phyloP scores from a whole-genome alignment of 1,140 invertebrate genomes.

The Drosophila tsacasi region DNA sequence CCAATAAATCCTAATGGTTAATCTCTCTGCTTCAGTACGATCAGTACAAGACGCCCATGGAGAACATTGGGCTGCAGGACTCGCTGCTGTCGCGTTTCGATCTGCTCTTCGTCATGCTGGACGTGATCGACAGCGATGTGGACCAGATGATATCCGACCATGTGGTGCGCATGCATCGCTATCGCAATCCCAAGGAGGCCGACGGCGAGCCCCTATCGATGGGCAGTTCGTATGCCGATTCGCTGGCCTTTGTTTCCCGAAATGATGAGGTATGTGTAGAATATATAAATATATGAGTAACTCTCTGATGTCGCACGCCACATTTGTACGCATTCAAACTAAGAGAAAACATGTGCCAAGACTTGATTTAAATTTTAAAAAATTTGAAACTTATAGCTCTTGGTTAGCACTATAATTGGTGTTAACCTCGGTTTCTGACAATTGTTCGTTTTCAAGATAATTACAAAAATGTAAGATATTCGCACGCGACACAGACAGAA shows the following conservation, averaged over 20 bases:
- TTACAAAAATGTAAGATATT: too few relatives aligned
- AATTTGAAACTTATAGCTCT: too few relatives aligned
- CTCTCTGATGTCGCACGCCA: too few relatives aligned
- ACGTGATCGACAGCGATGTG: conserved; percentile 95
- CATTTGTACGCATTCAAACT: too few relatives aligned
- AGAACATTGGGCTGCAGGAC: conserved; percentile 99
- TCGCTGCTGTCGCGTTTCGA: conserved; percentile 99
- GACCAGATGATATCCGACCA: conserved; percentile 98
- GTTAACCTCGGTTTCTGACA: too few relatives aligned
- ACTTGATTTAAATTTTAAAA: too few relatives aligned
- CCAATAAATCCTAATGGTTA: conserved; percentile 22
- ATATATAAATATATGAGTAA: background rate
- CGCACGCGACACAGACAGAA: too few relatives aligned
- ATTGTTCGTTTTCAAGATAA: too few relatives aligned
- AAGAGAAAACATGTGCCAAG: too few relatives aligned
- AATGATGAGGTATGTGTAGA: conserved; percentile 87
- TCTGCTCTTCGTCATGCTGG: conserved; percentile 98
- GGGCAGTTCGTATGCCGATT: conserved; percentile 90
- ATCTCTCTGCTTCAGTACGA: conserved; percentile 91
- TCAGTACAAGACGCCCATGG: conserved; percentile 99
- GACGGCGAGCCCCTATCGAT: conserved; percentile 97
- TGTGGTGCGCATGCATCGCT: conserved; percentile 98
- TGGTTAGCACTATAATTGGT: too few relatives aligned
- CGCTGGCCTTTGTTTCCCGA: conserved; percentile 90
- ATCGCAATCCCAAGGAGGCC: conserved; percentile 95